Base-by-base conservation (phyloP, 2,113 vertebrate genomes). In the Tamias sibiricus region DNA sequence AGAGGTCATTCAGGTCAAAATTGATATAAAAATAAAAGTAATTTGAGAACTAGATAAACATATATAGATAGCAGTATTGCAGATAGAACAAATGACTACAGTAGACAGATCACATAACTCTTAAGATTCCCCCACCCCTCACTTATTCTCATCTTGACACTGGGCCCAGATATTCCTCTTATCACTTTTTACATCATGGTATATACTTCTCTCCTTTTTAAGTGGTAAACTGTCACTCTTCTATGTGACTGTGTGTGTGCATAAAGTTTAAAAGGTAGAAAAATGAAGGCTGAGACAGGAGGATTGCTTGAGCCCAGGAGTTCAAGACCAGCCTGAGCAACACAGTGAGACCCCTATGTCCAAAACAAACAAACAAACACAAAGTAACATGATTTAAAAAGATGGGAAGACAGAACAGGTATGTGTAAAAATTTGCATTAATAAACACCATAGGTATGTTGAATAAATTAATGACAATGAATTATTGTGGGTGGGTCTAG, bases 111-210 rank as follows among this genome's bases (percentile, higher is more conserved):
- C 44, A 44, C 3, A 0, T 54, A 79, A 88, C 37, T 86, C 54
- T 17, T 9, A 79, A 72, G 52, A 42, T 22, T 68, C 16, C 30
- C n/a, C 4, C 0, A 57, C 8, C 4, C 11, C 32, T 81, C 91
- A 7, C 52, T 72, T 57, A 68, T 35, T 96, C 87, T 96, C 37
- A 71, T 64, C 82, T 91, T 82, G 26, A 76, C 93, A 87, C 28
- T 47, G 44, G 42, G 35, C 20, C 68, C 8, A 57, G 28, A 69
- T 71, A 96, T 26, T 92, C 8, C 72, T 42, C 13, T 16, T 49
- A 22, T 24, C 47, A 42, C 52, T 66, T 66, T 89, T 77, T 44
- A 85, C 42, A 57, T 13, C 13, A 69, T 20, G 8, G 66, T n/a
- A 37, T 1, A 32, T 22, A 80, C 28, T 85, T 76, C 82, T 66